Base-by-base conservation (phyloP, 2,888 invertebrate genomes). In the Automeris io region DNA sequence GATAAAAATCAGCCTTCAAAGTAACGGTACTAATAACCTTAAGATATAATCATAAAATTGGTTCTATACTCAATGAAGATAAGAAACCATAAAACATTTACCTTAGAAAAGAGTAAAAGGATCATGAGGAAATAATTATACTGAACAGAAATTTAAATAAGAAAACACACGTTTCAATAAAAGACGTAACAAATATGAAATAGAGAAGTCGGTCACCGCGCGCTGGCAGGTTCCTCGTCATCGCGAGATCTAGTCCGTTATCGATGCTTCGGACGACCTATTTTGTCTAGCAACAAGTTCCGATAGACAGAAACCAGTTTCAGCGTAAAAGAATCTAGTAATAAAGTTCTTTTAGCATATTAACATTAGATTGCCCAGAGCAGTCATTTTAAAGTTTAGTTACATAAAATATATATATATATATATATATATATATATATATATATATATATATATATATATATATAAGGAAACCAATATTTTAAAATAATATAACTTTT, bases 221-320 rank as follows among this genome's bases (percentile, higher is more conserved):
- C n/a, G n/a, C 37, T 11, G 37, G 22, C 37, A 23, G 31, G 8
- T 9, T 37, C 22, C 18, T 37, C 31, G 31, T 16, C 26, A 16
- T 8, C 3, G 31, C 5, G 31, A 31, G 22, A 23, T 23, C 9
- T 31, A 22, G 31, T 31, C 23, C 11, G 23, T 4, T 11, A 37
- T 37, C 23, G 22, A 7, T 31, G 16, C 31, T 19, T 23, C 18
- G 8, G 16, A 8, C 21, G 37, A 37, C 31, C 36, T 36, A 36
- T 22, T 29, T 37, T 9, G 22, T 22, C 9, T 22, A n/a, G 13
- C 26, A 26, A 26, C 16, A 13, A 26, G 13, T 26, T 26, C 8
- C 18, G 23, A 37, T 26, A 13, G 31, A 23, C 16, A 37, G 8
- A 7, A 37, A 5, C 12, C 13, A 34, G 22, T 34, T 23, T 22